phyloP scores from a whole-genome alignment of 2,113 vertebrate genomes.

The Aepyceros melampus region DNA sequence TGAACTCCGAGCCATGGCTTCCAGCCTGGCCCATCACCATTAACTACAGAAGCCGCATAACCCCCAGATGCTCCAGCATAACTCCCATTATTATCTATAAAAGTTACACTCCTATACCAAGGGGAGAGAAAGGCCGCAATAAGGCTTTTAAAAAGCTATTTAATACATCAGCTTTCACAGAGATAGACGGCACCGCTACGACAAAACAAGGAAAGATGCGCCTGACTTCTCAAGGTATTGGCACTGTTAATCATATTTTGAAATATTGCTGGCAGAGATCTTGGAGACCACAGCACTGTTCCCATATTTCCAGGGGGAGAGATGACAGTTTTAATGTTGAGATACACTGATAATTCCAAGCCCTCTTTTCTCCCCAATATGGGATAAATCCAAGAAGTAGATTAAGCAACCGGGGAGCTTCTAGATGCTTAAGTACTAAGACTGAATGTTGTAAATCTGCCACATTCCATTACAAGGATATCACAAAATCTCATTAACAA shows the following conservation, averaged over 20 bases:
- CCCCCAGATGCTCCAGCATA: neutral
- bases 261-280: conserved; percentile 73
- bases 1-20: neutral
- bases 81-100: conserved; percentile 65
- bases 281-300: conserved; percentile 54
- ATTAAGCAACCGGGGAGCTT: neutral
- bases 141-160: conserved; percentile 73
- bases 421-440: neutral
- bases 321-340: conserved; percentile 48
- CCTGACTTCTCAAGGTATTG: conserved; percentile 62
- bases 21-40: conserved; percentile 57
- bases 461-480: neutral
- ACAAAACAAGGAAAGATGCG: conserved; percentile 67
- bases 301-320: conserved; percentile 53
- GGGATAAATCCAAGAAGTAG: neutral
- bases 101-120: conserved; percentile 52
- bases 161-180: conserved; percentile 74
- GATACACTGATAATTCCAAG: conserved; percentile 49
- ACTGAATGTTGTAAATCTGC: neutral
- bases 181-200: conserved; percentile 66
- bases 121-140: conserved; percentile 61
- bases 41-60: conserved; percentile 50
- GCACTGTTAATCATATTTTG: conserved; percentile 73
- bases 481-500: neutral
- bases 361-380: neutral